Percentiles rank a stretch among this genome's conserved stretches.
Evolutionary conservation across 92 coral and sea anemone species (phyloP).

Genomic region (Epizoanthus fatuus): DNA sequence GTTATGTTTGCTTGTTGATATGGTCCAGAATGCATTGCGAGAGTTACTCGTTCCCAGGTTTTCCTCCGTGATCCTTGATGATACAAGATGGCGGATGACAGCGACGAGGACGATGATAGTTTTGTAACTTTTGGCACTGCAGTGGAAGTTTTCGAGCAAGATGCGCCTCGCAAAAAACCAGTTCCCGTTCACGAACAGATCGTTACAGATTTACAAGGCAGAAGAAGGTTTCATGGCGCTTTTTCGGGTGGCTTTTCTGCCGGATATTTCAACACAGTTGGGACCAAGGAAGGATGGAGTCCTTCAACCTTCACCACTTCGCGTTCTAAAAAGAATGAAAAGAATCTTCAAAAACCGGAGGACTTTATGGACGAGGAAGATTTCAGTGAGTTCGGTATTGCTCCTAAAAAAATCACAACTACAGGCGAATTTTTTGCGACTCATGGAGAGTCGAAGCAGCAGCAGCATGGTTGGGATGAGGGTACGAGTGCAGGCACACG

Average conservation of each 20-base stretch:
- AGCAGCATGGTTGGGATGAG: conserved; percentile 34
- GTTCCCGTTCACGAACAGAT: conserved; percentile 96
- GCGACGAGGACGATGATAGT: conserved; percentile 85
- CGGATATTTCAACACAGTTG: conserved; percentile 98
- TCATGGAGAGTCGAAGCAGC: conserved; percentile 40
- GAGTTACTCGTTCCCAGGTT: conserved; percentile 31
- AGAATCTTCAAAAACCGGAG: conserved; percentile 87
- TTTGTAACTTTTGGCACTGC: conserved; percentile 91
- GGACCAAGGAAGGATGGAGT: conserved; percentile 97
- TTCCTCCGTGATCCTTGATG: conserved; percentile 12
- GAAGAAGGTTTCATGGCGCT: conserved; percentile 99
- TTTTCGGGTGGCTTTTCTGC: conserved; percentile 99
- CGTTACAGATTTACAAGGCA: conserved; percentile 93
- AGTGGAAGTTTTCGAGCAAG: conserved; percentile 87
- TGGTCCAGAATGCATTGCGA: conserved; percentile 70
- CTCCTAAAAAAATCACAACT: conserved; percentile 89
- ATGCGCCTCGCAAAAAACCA: conserved; percentile 97
- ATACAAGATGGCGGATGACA: conserved; percentile 90
- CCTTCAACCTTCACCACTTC: conserved; percentile 94
- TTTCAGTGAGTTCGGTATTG: conserved; percentile 95
- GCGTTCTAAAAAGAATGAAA: conserved; percentile 79
- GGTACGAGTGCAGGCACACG: conserved; percentile 8
- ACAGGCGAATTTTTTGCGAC: conserved; percentile 80
- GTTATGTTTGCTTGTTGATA: conserved; percentile 68
- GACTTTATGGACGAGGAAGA: conserved; percentile 99